Evolutionary conservation across 2,888 invertebrate species (phyloP).

Genomic region (Yponomeuta malinellus): DNA sequence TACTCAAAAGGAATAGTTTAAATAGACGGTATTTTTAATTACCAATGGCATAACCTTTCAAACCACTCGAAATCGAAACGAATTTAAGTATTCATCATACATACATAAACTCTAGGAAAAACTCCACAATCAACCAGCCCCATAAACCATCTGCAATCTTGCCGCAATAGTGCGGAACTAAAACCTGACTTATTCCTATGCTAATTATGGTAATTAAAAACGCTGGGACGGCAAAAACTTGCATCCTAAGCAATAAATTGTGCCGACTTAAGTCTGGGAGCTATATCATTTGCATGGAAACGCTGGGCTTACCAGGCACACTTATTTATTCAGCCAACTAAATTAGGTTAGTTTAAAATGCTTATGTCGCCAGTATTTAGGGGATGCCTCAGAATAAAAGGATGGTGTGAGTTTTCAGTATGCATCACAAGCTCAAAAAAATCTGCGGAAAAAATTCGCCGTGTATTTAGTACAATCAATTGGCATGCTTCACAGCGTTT

Average conservation of each 20-base stretch:
- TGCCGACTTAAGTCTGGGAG: slow-evolving; percentile 7
- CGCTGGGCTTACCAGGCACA: slow-evolving; percentile 8
- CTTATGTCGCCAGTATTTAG: not conserved
- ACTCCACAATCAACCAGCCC: not conserved
- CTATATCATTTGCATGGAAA: slow-evolving; percentile 15
- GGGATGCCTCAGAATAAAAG: not conserved
- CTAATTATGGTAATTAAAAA: slow-evolving; percentile 15
- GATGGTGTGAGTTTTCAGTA: no score
- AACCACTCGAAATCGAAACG: no score
- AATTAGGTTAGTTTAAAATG: slow-evolving; percentile 11
- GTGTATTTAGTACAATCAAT: no score
- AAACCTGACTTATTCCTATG: slow-evolving; percentile 10
- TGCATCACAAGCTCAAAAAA: no score
- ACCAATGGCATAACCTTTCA: no score
- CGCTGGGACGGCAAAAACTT: slow-evolving; percentile 9
- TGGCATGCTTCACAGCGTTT: no score
- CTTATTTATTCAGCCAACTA: slow-evolving; percentile 11
- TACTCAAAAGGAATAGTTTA: no score
- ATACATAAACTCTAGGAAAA: no score
- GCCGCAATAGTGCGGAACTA: not conserved
- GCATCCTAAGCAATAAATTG: slow-evolving; percentile 13
- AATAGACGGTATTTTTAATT: no score
- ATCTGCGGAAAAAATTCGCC: no score
- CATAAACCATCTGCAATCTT: slow-evolving; percentile 7
- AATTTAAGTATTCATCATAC: no score